phyloP scores from a whole-genome alignment of 2,888 invertebrate species.

The Diloba caeruleocephala region DNA sequence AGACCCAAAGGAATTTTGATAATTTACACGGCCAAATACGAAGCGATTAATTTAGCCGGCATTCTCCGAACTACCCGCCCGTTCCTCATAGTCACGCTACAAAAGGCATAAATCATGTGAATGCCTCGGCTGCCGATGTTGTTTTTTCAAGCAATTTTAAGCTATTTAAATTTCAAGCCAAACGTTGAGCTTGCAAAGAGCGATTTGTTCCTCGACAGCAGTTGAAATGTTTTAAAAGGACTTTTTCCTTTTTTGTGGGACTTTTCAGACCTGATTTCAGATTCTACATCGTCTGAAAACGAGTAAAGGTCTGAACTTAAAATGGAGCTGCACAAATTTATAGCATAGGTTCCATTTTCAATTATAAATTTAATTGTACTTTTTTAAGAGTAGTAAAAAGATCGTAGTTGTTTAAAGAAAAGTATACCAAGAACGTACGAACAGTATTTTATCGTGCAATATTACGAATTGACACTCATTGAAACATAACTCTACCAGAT shows the following conservation, averaged over 20 bases:
- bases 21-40: conserved; percentile 64
- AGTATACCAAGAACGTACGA: no score
- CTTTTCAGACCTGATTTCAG: conserved; percentile 45
- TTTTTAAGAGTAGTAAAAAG: no score
- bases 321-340: conserved; percentile 19
- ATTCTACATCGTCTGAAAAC: conserved; percentile 28
- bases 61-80: conserved; percentile 75
- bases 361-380: no score
- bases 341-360: background rate
- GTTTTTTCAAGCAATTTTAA: conserved; percentile 58
- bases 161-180: conserved; percentile 71
- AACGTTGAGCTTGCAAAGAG: conserved; percentile 64
- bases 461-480: conserved; percentile 3
- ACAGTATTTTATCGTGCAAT: background rate
- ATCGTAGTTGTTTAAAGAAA: no score
- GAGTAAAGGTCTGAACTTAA: conserved; percentile 15
- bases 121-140: conserved; percentile 58
- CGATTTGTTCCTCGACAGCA: conserved; percentile 61
- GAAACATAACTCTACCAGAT: conserved; percentile 7
- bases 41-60: conserved; percentile 79
- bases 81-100: conserved; percentile 76
- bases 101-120: conserved; percentile 76
- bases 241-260: conserved; percentile 29
- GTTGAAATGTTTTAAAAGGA: conserved; percentile 46
- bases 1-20: conserved; percentile 64